These are phyloP conservation scores for Drosophila pseudoananassae DNA, from an alignment of 1,140 invertebrate genomes.

Conservation along the genomic window DNA sequence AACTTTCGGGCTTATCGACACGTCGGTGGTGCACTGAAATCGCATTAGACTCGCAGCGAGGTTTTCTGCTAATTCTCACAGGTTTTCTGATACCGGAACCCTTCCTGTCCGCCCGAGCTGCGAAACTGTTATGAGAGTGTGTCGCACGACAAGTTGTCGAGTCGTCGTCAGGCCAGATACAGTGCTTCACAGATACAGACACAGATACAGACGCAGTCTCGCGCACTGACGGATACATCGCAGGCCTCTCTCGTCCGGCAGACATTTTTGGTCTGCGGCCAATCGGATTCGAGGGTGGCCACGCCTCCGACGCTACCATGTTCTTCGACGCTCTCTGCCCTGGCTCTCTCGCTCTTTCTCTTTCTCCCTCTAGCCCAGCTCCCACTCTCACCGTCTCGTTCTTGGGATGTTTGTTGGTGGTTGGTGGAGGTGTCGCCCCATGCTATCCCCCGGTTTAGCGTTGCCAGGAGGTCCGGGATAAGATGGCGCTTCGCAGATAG, in stretches of 20 bases:
- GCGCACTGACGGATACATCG: constrained; percentile 5
- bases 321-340: constrained; percentile 28
- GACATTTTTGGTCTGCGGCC: constrained; percentile 53
- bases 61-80: constrained; percentile 23
- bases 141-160: constrained; percentile 60
- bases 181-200: constrained; percentile 4
- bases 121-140: constrained; percentile 76
- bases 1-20: neutral
- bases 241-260: constrained; percentile 14
- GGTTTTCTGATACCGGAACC: constrained; percentile 38
- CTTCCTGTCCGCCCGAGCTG: constrained; percentile 78
- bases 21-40: neutral
- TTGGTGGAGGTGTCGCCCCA: constrained; percentile 43
- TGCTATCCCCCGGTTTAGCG: constrained; percentile 40
- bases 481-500: constrained; percentile 65
- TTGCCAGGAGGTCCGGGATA: constrained; percentile 47
- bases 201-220: neutral
- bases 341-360: constrained; percentile 20
- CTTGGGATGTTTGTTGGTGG: constrained; percentile 34
- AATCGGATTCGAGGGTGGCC: constrained; percentile 37
- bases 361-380: constrained; percentile 19
- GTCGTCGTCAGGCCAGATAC: constrained; percentile 29
- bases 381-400: constrained; percentile 3
- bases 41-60: constrained; percentile 19
- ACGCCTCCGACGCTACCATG: constrained; percentile 40